Percentiles rank a stretch among this genome's conserved stretches.
phyloP scores from a whole-genome alignment of 2,113 vertebrate genomes.

The Hypocryptadius cinnamomeus region DNA sequence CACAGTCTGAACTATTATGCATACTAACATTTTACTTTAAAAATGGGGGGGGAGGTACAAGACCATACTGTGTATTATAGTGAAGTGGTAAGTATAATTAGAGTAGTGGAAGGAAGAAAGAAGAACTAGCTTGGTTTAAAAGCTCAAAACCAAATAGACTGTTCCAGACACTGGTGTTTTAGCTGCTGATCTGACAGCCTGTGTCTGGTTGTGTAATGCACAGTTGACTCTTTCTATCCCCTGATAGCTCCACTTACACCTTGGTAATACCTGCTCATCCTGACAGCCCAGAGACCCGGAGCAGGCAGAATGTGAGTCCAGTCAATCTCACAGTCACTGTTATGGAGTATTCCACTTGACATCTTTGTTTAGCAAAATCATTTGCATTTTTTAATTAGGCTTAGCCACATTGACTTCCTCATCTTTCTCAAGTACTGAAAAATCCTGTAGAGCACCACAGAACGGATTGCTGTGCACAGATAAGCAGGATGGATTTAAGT shows the following conservation, averaged over 20 bases:
- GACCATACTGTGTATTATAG: neutral
- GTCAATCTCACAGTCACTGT: neutral
- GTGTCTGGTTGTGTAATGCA: neutral
- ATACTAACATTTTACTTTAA: neutral
- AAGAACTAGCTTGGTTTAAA: neutral
- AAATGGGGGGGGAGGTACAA: fast-evolving
- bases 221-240: neutral
- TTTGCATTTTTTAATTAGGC: slow-evolving; percentile 20
- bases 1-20: neutral
- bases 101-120: neutral
- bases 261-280: neutral
- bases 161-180: neutral
- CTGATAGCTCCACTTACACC: neutral
- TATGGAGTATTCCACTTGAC: neutral
- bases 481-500: slow-evolving; percentile 1
- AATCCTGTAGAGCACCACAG: neutral
- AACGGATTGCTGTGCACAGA: neutral
- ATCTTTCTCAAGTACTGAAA: neutral
- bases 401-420: neutral
- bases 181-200: neutral
- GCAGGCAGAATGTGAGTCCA: neutral
- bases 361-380: neutral
- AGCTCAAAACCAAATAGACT: fast-evolving
- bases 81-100: neutral
- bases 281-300: neutral